Evolutionary conservation across 2,113 vertebrate genomes (phyloP), one percentile per base, ranked within the genome.

Genomic region (Gopherus flavomarginatus): DNA sequence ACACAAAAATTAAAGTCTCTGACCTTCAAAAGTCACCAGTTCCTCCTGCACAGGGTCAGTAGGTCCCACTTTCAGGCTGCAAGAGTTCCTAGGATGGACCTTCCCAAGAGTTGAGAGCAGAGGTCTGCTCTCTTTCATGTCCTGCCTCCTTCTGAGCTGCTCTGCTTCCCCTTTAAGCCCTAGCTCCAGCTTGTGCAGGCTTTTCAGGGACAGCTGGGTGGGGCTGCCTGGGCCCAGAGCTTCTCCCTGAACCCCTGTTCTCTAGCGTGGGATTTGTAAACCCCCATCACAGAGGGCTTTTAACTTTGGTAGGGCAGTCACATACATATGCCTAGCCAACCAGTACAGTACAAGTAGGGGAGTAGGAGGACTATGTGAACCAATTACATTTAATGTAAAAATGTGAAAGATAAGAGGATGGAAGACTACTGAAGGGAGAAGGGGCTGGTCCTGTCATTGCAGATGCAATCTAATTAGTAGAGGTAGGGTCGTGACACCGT

Each of bases 321-420:
- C 3, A 83, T 11, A 53, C 79, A 95, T 90, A 92, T 96, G 94
- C 96, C 62, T 65, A 65, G 82, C 96, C 83, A 17, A 19, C 22
- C 72, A 77, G n/a, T 12, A 80, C 78, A 77, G n/a, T 24, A 2
- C 0, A 11, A 24, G 1, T 0, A 42, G 50, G n/a, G 11, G n/a
- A 5, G 5, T 1, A 75, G 85, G 86, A 21, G 56, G 72, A 42
- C 72, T 26, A 11, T 75, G 38, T 44, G 10, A 75, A 75, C 38
- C 17, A 44, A 44, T 75, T 24, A 38, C 26, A 42, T 75, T 42
- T 42, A 42, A 75, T 26, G 21, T 13, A 47, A 94, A 65, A 7
- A 26, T 0, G 6, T 0, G 6, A 47, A 44, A 21, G 38, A 22
- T 24, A 26, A 75, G 22, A 75, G 2, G 24, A 12, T 35, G 1